Evolutionary conservation across 2,797 vertebrate species (phyloP).

Genomic region (Amphiprion clarkii): DNA sequence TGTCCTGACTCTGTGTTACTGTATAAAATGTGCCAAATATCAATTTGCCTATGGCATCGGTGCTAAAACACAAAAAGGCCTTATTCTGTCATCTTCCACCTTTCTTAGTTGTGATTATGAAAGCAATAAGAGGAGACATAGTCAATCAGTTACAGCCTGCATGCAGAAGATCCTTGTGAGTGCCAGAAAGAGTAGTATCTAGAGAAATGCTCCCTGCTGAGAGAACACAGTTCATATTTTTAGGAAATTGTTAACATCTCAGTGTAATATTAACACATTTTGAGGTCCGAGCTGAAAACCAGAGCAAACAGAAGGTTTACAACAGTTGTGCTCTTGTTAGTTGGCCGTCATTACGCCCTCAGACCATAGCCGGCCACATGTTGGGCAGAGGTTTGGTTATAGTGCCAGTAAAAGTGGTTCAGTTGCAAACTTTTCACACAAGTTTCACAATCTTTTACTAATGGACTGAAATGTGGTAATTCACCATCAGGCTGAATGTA

Average conservation of each 20-base stretch:
- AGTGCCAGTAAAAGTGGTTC: slow-evolving; percentile 15
- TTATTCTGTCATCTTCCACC: slow-evolving; percentile 1
- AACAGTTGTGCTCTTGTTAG: slow-evolving; percentile 6
- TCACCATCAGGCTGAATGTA: slow-evolving; percentile 25
- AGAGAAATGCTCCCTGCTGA: slow-evolving; percentile 6
- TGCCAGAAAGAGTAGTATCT: slow-evolving; percentile 30
- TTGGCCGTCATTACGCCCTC: neutral
- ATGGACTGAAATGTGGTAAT: neutral
- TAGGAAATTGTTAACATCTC: slow-evolving; percentile 17
- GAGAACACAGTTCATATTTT: slow-evolving; percentile 14
- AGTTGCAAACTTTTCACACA: slow-evolving; percentile 4
- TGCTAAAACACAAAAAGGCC: slow-evolving; percentile 59
- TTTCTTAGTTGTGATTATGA: slow-evolving; percentile 17
- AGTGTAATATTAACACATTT: slow-evolving; percentile 29
- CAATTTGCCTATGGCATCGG: slow-evolving; percentile 29
- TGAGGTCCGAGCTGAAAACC: neutral
- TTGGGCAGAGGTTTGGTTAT: slow-evolving; percentile 12
- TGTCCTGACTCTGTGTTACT: slow-evolving; percentile 23
- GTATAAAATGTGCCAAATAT: slow-evolving; percentile 46
- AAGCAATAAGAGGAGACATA: slow-evolving; percentile 46
- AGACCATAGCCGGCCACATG: slow-evolving; percentile 30
- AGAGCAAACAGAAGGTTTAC: slow-evolving; percentile 25
- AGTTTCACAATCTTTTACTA: slow-evolving; percentile 19
- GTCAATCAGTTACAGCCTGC: slow-evolving; percentile 11
- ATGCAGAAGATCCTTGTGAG: slow-evolving; percentile 18